Evolutionary conservation across 1,140 invertebrate genomes (phyloP).

Genomic region (Leptinotarsa texana): DNA sequence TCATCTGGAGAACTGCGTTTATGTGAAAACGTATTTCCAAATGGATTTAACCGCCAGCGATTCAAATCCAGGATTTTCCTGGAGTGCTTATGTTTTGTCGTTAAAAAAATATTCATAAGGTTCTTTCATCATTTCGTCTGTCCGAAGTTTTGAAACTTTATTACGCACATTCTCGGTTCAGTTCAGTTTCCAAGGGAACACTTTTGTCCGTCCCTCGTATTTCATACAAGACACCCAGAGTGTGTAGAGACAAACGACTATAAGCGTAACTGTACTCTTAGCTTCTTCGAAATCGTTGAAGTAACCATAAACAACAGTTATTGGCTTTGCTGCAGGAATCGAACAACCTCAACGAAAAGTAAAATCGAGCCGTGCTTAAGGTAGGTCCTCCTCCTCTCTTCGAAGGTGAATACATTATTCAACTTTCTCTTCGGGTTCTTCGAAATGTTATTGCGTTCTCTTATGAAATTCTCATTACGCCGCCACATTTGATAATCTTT

Average conservation of each 20-base stretch:
- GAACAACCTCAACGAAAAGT: background rate
- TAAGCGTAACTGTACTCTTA: background rate
- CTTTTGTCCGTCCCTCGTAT: too few relatives aligned
- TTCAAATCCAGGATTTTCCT: too few relatives aligned
- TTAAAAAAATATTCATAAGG: too few relatives aligned
- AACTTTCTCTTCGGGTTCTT: background rate
- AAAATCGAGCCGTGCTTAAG: background rate
- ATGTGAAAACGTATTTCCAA: too few relatives aligned
- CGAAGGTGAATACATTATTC: background rate
- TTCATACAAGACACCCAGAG: background rate
- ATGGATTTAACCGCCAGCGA: too few relatives aligned
- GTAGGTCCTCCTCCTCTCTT: background rate
- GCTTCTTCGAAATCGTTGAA: background rate
- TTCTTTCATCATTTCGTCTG: too few relatives aligned
- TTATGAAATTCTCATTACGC: constrained; percentile 6
- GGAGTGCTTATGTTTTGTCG: too few relatives aligned
- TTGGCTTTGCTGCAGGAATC: background rate
- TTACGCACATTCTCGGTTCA: too few relatives aligned
- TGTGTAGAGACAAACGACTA: background rate
- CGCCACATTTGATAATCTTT: background rate
- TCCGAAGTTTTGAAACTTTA: too few relatives aligned
- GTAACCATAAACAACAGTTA: constrained; percentile 3
- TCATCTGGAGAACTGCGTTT: too few relatives aligned
- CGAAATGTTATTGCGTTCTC: background rate
- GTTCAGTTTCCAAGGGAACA: too few relatives aligned